phyloP scores from a whole-genome alignment of 1,140 invertebrate species.

The Drosophila santomea region DNA sequence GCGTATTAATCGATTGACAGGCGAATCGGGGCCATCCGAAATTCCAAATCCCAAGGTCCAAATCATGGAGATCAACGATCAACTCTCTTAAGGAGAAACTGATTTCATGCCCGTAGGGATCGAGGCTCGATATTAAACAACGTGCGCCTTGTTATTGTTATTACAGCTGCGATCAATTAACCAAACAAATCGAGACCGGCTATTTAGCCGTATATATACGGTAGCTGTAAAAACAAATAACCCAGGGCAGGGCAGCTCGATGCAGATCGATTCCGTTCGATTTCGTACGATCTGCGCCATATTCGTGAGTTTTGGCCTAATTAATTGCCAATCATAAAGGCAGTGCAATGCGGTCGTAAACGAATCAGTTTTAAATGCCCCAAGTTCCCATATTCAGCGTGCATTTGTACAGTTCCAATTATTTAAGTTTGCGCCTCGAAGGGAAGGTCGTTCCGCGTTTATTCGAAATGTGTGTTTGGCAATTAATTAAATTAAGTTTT shows the following conservation, averaged over 20 bases:
- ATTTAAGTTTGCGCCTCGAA: slow-evolving; percentile 79
- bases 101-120: slow-evolving; percentile 56
- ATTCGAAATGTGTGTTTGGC: slow-evolving; percentile 70
- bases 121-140: background rate
- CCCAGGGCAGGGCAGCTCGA: slow-evolving; percentile 47
- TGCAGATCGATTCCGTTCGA: slow-evolving; percentile 17
- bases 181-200: slow-evolving; percentile 70
- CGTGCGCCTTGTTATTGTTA: slow-evolving; percentile 53
- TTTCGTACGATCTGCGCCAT: slow-evolving; percentile 14
- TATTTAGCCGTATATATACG: slow-evolving; percentile 48
- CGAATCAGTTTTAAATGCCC: slow-evolving; percentile 75
- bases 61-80: slow-evolving; percentile 2
- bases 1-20: slow-evolving; percentile 68
- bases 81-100: slow-evolving; percentile 34
- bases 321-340: slow-evolving; percentile 82
- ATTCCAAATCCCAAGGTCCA: background rate
- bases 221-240: slow-evolving; percentile 82
- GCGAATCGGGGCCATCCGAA: background rate
- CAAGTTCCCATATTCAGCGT: slow-evolving; percentile 15
- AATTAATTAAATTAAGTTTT: slow-evolving; percentile 83
- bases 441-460: slow-evolving; percentile 46
- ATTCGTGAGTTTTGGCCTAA: slow-evolving; percentile 76
- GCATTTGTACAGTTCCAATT: slow-evolving; percentile 56
- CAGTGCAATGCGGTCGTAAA: slow-evolving; percentile 65
- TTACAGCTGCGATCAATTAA: slow-evolving; percentile 83